Evolutionary conservation across 2,888 invertebrate species (phyloP).

Genomic region (Acronicta aceris): DNA sequence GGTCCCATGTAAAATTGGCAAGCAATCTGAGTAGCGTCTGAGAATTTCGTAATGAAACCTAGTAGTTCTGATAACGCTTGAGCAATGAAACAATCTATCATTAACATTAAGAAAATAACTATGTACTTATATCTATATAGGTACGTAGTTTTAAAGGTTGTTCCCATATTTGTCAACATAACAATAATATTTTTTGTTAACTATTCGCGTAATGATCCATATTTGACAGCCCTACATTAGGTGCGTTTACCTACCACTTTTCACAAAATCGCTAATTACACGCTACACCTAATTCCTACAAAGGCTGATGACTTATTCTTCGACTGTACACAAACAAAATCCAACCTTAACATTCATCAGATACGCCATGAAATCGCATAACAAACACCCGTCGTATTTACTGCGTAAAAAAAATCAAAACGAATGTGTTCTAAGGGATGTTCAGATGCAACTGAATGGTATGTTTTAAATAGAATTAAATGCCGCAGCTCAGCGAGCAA

Average conservation of each 20-base stretch:
- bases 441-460: conserved; percentile 79
- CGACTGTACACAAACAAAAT: conserved; percentile 51
- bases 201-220: neutral
- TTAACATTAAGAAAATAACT: too few species aligned
- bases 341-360: conserved; percentile 44
- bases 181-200: conserved; percentile 3
- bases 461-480: conserved; percentile 56
- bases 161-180: too few species aligned
- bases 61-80: too few species aligned
- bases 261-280: conserved; percentile 87
- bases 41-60: too few species aligned
- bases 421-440: conserved; percentile 87
- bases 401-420: conserved; percentile 54
- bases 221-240: conserved; percentile 53
- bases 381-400: conserved; percentile 55
- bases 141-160: too few species aligned
- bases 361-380: conserved; percentile 49
- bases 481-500: conserved; percentile 35
- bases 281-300: conserved; percentile 81
- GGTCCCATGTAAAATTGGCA: too few species aligned
- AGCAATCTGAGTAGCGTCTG: too few species aligned
- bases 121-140: too few species aligned
- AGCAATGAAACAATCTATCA: too few species aligned
- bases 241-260: conserved; percentile 85
- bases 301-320: conserved; percentile 75